Evolutionary conservation across 2,797 vertebrate species (phyloP), one percentile per base, ranked within the genome.

Genomic region (Cetoscarus ocellatus): DNA sequence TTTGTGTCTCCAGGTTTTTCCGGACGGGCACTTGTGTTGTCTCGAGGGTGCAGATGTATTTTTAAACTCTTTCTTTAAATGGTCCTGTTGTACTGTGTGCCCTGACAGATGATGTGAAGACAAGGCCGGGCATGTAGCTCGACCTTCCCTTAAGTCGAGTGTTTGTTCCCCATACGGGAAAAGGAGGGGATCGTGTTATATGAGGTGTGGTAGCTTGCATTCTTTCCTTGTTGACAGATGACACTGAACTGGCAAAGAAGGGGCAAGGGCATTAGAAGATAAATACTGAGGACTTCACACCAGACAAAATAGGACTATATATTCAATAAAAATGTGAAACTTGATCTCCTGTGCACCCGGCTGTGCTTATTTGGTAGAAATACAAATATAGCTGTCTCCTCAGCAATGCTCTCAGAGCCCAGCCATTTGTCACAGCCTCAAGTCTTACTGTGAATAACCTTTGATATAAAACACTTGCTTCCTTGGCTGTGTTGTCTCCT

Each of bases 341-440:
- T 81, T 27, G 85, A 93, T 87, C 86, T 73, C 72, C 75, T 84
- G 62, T 72, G 77, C 78, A 80, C 53, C 64, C 1, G 65, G 56
- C 34, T 83, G 81, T 55, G 63, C 89, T 88, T 93, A 93, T 93
- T 92, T 86, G 86, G 91, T 89, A 90, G 87, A 88, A 89, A 88
- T 83, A 91, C 90, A 94, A 91, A 93, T 91, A 93, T 94, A 93
- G 91, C 83, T 53, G 80, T 85, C 87, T 88, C 85, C 88, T 92
- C 88, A 85, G 84, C 81, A 77, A 83, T 91, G 90, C 43, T 75
- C 81, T 91, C 48, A 77, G 56, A 68, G 80, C 76, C 82, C 77
- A 79, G 68, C 75, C 85, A 88, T 84, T 89, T 91, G 87, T 83
- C 85, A 56, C 61, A 34, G 81, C 59, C 60, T 85, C 48, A 47